Evolutionary conservation across 2,888 invertebrate species (phyloP), one percentile per base, ranked within the genome.

Genomic region (Clivina fossor): DNA sequence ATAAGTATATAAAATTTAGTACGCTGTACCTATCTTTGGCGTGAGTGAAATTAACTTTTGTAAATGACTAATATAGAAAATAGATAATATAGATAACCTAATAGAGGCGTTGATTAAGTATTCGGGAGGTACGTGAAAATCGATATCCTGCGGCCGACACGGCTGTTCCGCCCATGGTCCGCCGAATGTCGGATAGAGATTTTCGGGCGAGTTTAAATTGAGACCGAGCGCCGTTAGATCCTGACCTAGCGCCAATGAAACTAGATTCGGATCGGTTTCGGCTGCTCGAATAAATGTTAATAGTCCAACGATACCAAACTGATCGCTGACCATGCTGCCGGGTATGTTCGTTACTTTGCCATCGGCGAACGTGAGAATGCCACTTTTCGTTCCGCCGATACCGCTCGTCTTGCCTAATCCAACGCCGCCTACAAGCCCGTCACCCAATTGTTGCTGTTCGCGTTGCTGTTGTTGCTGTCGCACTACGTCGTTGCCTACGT

Each of bases 291-390:
- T 96, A 78, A 98, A 98, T 65, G 98, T 95, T 75, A 99, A 80
- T 66, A 99, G 82, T 41, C 99, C 99, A 64, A 98, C 96, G 81
- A 99, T 98, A 67, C 99, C 99, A 76, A 96, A 99, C 79, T 99
- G 99, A 78, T 99, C 99, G 67, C 90, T 92, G 63, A 99, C 93
- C 98, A 99, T 99, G 71, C 93, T 93, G 64, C 88, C 86, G 60
- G 99, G 99, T 80, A 99, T 98, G 79, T 97, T 96, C 74, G 96
- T 93, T 69, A 99, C 95, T 80, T 92, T 90, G 86, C 96, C 96
- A 79, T 97, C 96, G 41, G 93, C 88, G 71, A 89, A 90, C 65
- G 94, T 96, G 78, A 95, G 93, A 71, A 97, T 95, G 68, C 96
- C 96, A 76, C 61, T 30, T 30, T 55, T 49, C 11, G 33, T 32